Conservation (phyloP, 2,888 invertebrate genomes). For the Aleiodes alternator region DNA sequence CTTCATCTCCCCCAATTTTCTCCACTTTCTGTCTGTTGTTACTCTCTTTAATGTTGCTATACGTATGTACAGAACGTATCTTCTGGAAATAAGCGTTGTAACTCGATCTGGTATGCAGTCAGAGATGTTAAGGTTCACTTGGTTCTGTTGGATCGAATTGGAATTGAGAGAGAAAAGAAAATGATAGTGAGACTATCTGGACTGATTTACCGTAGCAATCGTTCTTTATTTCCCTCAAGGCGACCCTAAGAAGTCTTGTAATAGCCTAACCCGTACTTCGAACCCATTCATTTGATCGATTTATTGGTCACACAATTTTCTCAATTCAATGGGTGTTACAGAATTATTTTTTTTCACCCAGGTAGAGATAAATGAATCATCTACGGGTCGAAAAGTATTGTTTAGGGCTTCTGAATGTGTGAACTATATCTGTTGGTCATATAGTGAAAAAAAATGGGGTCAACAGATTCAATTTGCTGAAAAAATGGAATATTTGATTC, state of each 20-base stretch:
- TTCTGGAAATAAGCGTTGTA: conserved; percentile 39
- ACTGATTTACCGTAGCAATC: conserved; percentile 76
- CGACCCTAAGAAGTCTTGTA: conserved; percentile 74
- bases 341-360: neutral
- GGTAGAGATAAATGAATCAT: neutral
- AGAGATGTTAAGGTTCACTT: conserved; percentile 48
- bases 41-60: conserved; percentile 70
- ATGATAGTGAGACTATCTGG: conserved; percentile 51
- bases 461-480: no score
- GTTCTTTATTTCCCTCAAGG: conserved; percentile 76
- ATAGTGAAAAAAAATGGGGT: no score
- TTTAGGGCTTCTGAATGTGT: no score
- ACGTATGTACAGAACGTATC: conserved; percentile 71
- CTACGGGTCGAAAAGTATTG: no score
- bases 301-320: conserved; percentile 36
- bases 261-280: conserved; percentile 75
- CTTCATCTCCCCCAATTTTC: conserved; percentile 37
- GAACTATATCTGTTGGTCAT: no score
- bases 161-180: conserved; percentile 51
- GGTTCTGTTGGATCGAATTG: conserved; percentile 48
- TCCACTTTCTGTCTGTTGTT: conserved; percentile 19
- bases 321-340: conserved; percentile 26
- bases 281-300: conserved; percentile 39
- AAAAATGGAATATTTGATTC: no score
- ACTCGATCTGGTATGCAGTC: conserved; percentile 54